These are phyloP conservation scores for Cheilosia variabilis DNA, from an alignment of 2,888 invertebrate species.

Conservation along the genomic window DNA sequence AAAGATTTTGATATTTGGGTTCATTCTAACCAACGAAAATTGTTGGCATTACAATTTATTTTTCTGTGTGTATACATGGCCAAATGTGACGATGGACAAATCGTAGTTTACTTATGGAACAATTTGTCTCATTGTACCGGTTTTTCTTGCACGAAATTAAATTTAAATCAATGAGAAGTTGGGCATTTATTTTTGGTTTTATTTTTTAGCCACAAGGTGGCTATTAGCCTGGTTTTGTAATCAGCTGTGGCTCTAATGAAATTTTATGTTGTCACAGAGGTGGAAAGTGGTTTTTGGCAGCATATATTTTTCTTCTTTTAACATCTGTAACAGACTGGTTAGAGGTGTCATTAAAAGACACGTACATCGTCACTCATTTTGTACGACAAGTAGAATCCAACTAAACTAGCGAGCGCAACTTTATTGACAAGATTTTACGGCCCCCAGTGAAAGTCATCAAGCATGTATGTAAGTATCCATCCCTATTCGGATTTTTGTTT, in stretches of 20 bases:
- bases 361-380: not conserved
- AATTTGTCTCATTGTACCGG: constrained; percentile 53
- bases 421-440: too few species aligned
- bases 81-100: constrained; percentile 9
- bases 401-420: too few species aligned
- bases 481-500: too few species aligned
- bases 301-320: not conserved
- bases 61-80: not conserved
- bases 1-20: too few species aligned
- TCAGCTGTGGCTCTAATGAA: constrained; percentile 23
- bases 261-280: constrained; percentile 28
- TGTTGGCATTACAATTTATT: too few species aligned
- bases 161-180: constrained; percentile 24
- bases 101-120: constrained; percentile 46
- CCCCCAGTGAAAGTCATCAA: too few species aligned
- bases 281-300: constrained; percentile 42
- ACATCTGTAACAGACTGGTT: constrained; percentile 18
- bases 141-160: constrained; percentile 31
- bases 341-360: constrained; percentile 5
- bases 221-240: constrained; percentile 48
- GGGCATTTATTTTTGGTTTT: constrained; percentile 2
- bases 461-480: too few species aligned
- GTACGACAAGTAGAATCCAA: too few species aligned
- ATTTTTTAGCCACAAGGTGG: constrained; percentile 18
- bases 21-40: too few species aligned